A percentile compares a stretch with the other conserved stretches of the same genome.
These are phyloP conservation scores for Drosophila miranda DNA, from an alignment of 1,140 invertebrate genomes.

Conservation along the genomic window DNA sequence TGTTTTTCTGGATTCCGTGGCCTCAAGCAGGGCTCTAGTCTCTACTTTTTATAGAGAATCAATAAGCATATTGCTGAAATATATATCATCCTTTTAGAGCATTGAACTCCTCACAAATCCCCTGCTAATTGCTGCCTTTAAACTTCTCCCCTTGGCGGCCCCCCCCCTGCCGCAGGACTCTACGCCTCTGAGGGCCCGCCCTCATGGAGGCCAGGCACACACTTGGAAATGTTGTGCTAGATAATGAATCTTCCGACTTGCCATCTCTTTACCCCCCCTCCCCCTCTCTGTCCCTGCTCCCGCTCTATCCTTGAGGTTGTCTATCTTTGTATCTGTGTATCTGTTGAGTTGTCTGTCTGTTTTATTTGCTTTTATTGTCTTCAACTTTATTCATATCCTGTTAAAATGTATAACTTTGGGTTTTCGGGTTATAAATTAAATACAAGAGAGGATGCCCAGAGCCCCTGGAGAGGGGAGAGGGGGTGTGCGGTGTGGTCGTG, in stretches of 20 bases:
- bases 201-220: slow-evolving; percentile 44
- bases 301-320: slow-evolving; percentile 8
- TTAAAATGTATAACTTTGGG: slow-evolving; percentile 81
- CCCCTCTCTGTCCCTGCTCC: background rate
- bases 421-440: slow-evolving; percentile 80
- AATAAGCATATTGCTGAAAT: too few species aligned
- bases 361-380: slow-evolving; percentile 80
- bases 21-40: too few species aligned
- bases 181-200: slow-evolving; percentile 9
- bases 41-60: too few species aligned
- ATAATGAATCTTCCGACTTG: slow-evolving; percentile 69
- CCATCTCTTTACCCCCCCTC: background rate
- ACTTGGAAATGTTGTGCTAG: slow-evolving; percentile 75
- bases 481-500: too few species aligned
- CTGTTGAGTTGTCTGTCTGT: slow-evolving; percentile 61
- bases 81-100: too few species aligned
- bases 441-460: slow-evolving; percentile 21
- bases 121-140: too few species aligned
- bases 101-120: too few species aligned
- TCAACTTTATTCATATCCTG: slow-evolving; percentile 81
- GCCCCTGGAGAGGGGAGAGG: background rate
- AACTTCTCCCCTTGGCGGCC: background rate
- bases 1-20: too few species aligned
- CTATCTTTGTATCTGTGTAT: slow-evolving; percentile 15
- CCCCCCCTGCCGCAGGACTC: background rate